A percentile compares a stretch with the other conserved stretches of the same genome.
Conservation (phyloP, 2,888 invertebrate genomes). For the Griposia aprilina region DNA sequence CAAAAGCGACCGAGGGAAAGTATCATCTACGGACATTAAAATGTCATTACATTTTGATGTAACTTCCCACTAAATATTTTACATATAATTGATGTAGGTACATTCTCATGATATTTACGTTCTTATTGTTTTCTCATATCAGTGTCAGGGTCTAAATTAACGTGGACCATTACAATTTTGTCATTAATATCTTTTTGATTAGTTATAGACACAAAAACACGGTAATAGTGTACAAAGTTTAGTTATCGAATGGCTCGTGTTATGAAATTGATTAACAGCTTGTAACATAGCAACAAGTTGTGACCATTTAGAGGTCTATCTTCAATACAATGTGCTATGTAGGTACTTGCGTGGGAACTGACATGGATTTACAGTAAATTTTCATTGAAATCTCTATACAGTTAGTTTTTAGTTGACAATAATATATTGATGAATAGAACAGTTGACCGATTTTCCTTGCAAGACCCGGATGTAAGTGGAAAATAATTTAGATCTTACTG, state of each 20-base stretch:
- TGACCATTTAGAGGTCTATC: conserved; percentile 35
- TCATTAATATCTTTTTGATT: conserved; percentile 37
- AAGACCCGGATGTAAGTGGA: conserved; percentile 13
- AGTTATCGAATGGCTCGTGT: conserved; percentile 23
- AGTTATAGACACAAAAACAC: conserved; percentile 34
- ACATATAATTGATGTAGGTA: conserved; percentile 47
- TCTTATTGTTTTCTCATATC: conserved; percentile 57
- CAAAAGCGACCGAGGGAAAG: conserved; percentile 43
- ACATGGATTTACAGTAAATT: conserved; percentile 42
- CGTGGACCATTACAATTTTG: conserved; percentile 28
- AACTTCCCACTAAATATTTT: conserved; percentile 45
- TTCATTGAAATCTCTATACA: conserved; percentile 35
- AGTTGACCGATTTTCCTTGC: conserved; percentile 48
- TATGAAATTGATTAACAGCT: conserved; percentile 41
- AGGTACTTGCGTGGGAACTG: conserved; percentile 12
- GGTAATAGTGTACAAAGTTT: conserved; percentile 31
- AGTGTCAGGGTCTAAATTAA: conserved; percentile 30
- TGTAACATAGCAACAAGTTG: conserved; percentile 52
- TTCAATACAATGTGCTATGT: conserved; percentile 31
- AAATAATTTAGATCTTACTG: conserved; percentile 23
- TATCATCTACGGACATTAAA: conserved; percentile 57
- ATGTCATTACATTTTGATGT: conserved; percentile 61
- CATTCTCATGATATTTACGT: conserved; percentile 57
- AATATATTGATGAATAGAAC: conserved; percentile 42
- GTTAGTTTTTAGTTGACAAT: conserved; percentile 44